Base-by-base conservation (phyloP, 2,797 vertebrate species). In the Lerista edwardsae region DNA sequence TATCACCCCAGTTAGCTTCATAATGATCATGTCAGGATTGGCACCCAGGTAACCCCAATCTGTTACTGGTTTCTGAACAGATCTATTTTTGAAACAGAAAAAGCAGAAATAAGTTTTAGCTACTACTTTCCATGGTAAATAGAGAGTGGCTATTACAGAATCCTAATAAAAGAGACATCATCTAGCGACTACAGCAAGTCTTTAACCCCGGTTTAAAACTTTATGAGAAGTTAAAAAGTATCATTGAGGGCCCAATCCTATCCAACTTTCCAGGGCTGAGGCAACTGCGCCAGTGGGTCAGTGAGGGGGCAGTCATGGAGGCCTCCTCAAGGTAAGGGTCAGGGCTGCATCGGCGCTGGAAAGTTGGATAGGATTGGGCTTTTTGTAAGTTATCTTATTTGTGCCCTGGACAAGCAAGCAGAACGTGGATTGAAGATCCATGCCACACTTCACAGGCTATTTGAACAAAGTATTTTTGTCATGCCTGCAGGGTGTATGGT, bases 381-480 rank as follows among this genome's bases (percentile, higher is more conserved):
- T 34, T 25, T 34, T 29, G 36, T 29, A 75, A 19, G 39, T 51
- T 79, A 29, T 67, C n/a, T 59, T 36, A 10, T 51, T 75, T 65
- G 41, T 27, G 29, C 29, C 51, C 5, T 57, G 77, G 36, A 5
- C 59, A 27, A n/a, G 41, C 23, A n/a, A 17, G 10, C 6, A 77
- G 27, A n/a, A 51, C 65, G 69, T 41, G 62, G 21, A 59, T 25
- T 65, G 44, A 76, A 41, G 78, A 83, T 51, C 23, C 29, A 71
- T 69, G 7, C 41, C 73, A 6, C 15, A 29, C 27, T 73, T 73
- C 41, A 79, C 39, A 19, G 19, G 19, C 74, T 65, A 44, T 71
- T 36, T 80, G 87, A 78, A 79, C 39, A 79, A 44, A 74, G 31
- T 47, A 88, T 64, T 25, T 69, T 51, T 62, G 47, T 47, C 31